Evolutionary conservation across 2,113 vertebrate species (phyloP).

Genomic region (Tringa solitaria): DNA sequence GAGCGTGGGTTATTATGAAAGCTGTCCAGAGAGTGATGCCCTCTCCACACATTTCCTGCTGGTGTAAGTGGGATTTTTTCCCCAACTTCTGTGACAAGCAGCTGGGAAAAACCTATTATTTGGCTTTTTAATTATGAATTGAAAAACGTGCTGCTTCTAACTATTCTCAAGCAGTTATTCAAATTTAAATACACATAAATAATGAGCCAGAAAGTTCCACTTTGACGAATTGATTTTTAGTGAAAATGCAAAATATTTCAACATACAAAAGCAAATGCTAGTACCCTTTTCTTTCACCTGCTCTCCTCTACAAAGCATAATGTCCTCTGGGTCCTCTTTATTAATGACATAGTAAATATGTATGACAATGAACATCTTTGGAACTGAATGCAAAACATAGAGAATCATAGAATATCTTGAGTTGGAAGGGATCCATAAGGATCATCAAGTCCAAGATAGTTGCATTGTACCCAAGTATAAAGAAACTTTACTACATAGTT

Average conservation of each 20-base stretch:
- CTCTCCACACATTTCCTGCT: background rate
- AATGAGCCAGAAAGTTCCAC: background rate
- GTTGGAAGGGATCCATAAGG: background rate
- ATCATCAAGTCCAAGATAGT: background rate
- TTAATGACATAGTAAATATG: background rate
- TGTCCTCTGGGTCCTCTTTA: background rate
- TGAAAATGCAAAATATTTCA: background rate
- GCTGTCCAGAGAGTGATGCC: background rate
- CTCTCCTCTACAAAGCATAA: background rate
- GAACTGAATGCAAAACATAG: background rate
- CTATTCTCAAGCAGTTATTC: background rate
- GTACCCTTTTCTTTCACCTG: too few species aligned
- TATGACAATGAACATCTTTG: background rate
- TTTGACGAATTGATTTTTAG: background rate
- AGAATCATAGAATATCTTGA: background rate
- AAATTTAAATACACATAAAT: background rate
- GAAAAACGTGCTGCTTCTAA: background rate
- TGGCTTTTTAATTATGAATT: background rate
- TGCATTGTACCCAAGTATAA: background rate
- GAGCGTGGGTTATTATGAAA: background rate
- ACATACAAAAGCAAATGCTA: background rate
- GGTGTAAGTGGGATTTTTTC: background rate
- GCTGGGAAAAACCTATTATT: background rate
- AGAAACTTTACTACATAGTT: background rate
- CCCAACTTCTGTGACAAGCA: background rate